Evolutionary conservation across 2,113 vertebrate genomes (phyloP).

Genomic region (Poeciliopsis prolifica): DNA sequence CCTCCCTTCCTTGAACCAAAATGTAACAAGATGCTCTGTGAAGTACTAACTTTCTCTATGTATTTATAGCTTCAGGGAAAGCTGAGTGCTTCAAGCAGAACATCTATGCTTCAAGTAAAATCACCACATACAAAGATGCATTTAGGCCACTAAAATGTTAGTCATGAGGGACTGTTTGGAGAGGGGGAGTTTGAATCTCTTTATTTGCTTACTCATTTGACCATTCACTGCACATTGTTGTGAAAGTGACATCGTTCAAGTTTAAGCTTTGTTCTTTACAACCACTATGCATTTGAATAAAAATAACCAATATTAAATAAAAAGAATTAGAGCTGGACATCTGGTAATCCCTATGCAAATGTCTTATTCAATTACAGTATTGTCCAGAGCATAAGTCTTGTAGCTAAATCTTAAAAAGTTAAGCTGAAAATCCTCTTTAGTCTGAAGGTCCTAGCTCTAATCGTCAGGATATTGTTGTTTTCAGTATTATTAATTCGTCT

Average conservation of each 20-base stretch:
- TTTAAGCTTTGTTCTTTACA: conserved; percentile 46
- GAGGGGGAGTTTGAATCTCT: conserved; percentile 20
- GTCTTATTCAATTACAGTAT: conserved; percentile 81
- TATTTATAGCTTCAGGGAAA: conserved; percentile 27
- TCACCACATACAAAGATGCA: conserved; percentile 4
- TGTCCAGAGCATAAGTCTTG: conserved; percentile 80
- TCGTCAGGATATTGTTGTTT: conserved; percentile 82
- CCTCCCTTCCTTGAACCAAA: neutral
- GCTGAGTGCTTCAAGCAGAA: conserved; percentile 5
- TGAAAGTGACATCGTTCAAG: conserved; percentile 4
- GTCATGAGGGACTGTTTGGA: conserved; percentile 21
- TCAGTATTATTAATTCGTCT: conserved; percentile 74
- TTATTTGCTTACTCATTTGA: conserved; percentile 26
- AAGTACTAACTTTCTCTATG: conserved; percentile 10
- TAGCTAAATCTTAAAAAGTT: conserved; percentile 84
- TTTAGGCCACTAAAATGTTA: conserved; percentile 11
- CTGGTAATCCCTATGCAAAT: conserved; percentile 80
- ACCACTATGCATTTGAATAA: conserved; percentile 52
- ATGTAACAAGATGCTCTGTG: conserved; percentile 10
- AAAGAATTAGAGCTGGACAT: conserved; percentile 68
- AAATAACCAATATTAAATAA: conserved; percentile 69
- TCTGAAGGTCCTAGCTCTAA: conserved; percentile 75
- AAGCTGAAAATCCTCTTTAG: conserved; percentile 86
- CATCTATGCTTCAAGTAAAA: conserved; percentile 11
- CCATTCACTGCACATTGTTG: conserved; percentile 10